phyloP scores from a whole-genome alignment of 2,113 vertebrate species.

The Mesitornis unicolor region DNA sequence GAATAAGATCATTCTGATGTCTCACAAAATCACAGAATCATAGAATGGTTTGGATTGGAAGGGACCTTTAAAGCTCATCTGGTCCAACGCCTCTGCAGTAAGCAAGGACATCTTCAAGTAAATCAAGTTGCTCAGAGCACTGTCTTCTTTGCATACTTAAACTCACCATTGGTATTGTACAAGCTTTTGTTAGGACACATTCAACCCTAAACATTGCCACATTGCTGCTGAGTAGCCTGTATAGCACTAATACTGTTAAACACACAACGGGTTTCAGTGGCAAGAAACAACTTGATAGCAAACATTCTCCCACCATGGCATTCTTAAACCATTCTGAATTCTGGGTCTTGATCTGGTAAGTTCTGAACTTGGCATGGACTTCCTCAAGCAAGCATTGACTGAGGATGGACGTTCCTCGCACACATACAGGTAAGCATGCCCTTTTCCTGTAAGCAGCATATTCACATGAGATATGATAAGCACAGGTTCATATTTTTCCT shows the following conservation, averaged over 20 bases:
- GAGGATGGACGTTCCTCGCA: not conserved
- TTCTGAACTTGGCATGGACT: not conserved
- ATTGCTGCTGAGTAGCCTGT: not conserved
- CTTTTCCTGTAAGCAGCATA: not conserved
- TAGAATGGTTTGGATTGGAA: not conserved
- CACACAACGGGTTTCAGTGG: not conserved
- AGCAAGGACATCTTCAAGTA: not conserved
- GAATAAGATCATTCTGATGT: not conserved
- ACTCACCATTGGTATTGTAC: not conserved
- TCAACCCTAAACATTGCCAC: not conserved
- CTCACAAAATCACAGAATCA: not conserved
- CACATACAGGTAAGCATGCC: not conserved
- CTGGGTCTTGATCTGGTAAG: not conserved
- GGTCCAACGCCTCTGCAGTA: accelerated
- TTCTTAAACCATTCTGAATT: not conserved
- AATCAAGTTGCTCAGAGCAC: not conserved
- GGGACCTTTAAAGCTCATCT: not conserved
- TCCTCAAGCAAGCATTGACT: accelerated
- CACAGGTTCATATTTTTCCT: not conserved
- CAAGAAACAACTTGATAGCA: not conserved
- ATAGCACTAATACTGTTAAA: not conserved
- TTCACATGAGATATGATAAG: not conserved
- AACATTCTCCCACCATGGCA: not conserved
- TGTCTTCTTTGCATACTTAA: not conserved
- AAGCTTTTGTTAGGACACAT: not conserved